A percentile compares a stretch with the other conserved stretches of the same genome.
phyloP scores from a whole-genome alignment of 2,888 invertebrate species.

The Oscheius sp. region DNA sequence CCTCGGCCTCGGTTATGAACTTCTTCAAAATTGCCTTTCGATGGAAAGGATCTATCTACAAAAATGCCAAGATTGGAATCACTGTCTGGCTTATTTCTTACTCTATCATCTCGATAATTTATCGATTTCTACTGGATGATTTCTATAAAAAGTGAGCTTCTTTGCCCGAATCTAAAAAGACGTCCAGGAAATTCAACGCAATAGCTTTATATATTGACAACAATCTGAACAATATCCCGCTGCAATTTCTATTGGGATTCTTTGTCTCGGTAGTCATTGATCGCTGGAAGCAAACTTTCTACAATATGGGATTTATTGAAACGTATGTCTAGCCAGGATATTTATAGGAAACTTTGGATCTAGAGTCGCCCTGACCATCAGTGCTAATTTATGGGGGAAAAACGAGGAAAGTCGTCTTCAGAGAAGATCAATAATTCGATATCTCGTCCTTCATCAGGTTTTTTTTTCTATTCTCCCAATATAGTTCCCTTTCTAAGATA shows the following conservation, averaged over 20 bases:
- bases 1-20: conserved; percentile 47
- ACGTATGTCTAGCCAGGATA: conserved; percentile 32
- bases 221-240: conserved; percentile 39
- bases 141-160: conserved; percentile 5
- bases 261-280: conserved; percentile 59
- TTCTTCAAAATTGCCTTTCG: conserved; percentile 31
- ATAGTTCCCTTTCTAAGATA: conserved; percentile 35
- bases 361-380: conserved; percentile 50
- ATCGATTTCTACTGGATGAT: conserved; percentile 33
- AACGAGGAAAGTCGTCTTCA: conserved; percentile 35
- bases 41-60: conserved; percentile 55
- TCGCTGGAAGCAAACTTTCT: conserved; percentile 51
- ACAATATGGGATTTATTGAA: conserved; percentile 53
- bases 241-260: conserved; percentile 59
- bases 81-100: conserved; percentile 54
- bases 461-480: too few relatives aligned
- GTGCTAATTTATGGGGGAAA: conserved; percentile 46
- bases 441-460: conserved; percentile 47
- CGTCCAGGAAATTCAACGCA: conserved; percentile 1
- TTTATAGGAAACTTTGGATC: not conserved
- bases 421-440: conserved; percentile 48
- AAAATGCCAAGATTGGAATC: conserved; percentile 56
- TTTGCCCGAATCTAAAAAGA: not conserved
- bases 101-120: conserved; percentile 48
- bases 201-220: conserved; percentile 33